Percentiles rank a stretch among this genome's conserved stretches.
Conservation (phyloP, 2,888 invertebrate genomes). For the Labia minor region DNA sequence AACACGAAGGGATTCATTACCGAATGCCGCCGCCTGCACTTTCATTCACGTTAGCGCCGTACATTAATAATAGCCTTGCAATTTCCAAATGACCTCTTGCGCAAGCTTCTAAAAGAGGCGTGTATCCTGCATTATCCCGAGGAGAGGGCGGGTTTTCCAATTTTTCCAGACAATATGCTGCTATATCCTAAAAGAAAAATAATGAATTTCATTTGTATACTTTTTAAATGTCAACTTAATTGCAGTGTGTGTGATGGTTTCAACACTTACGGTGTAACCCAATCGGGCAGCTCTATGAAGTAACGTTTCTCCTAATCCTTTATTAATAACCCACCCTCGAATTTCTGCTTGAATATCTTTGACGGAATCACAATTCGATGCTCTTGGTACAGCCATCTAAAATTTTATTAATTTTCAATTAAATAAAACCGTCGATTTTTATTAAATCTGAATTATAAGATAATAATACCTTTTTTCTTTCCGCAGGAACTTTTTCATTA, state of each 20-base stretch:
- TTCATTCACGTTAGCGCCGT: slow-evolving; percentile 84
- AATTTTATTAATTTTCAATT: too few species aligned
- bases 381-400: slow-evolving; percentile 22
- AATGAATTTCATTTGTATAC: not conserved
- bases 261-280: slow-evolving; percentile 64
- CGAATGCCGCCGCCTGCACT: slow-evolving; percentile 85
- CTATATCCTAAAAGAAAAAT: slow-evolving; percentile 58
- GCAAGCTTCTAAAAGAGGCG: slow-evolving; percentile 86
- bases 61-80: slow-evolving; percentile 68
- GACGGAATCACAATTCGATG: slow-evolving; percentile 24
- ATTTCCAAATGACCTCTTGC: slow-evolving; percentile 79
- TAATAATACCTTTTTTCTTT: slow-evolving; percentile 25
- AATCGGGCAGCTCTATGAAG: slow-evolving; percentile 83
- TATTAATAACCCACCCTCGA: slow-evolving; percentile 84
- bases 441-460: too few species aligned
- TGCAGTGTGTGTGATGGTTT: slow-evolving; percentile 21
- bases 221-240: not conserved
- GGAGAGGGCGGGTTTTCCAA: slow-evolving; percentile 72
- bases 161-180: slow-evolving; percentile 80
- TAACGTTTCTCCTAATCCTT: slow-evolving; percentile 86
- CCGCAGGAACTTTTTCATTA: slow-evolving; percentile 20
- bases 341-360: slow-evolving; percentile 74
- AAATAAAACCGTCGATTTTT: too few species aligned
- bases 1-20: too few species aligned
- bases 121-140: slow-evolving; percentile 86